Evolutionary conservation across 2,888 invertebrate species (phyloP).

Genomic region (Brenthis ino): DNA sequence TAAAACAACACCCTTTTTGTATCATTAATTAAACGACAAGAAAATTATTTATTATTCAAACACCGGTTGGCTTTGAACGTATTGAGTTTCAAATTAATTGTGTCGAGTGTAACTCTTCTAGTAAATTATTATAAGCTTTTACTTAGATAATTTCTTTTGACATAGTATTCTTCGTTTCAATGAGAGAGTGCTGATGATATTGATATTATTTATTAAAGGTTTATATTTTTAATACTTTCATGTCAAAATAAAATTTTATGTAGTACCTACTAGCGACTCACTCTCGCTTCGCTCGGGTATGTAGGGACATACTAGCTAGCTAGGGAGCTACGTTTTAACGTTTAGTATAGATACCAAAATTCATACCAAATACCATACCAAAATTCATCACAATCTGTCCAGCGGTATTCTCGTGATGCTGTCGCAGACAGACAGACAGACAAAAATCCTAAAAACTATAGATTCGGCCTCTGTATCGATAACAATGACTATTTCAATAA

Average conservation of each 20-base stretch:
- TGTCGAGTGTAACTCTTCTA: neutral
- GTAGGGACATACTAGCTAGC: too few species aligned
- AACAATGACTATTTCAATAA: too few species aligned
- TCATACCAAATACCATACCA: too few species aligned
- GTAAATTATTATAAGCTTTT: neutral
- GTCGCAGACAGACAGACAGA: too few species aligned
- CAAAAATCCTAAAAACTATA: too few species aligned
- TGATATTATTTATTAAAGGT: slow-evolving; percentile 1
- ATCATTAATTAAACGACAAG: slow-evolving; percentile 34
- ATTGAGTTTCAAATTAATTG: slow-evolving; percentile 28
- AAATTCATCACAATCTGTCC: too few species aligned
- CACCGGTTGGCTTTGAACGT: slow-evolving; percentile 24
- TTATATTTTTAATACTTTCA: neutral
- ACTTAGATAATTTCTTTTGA: neutral
- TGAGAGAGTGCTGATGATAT: slow-evolving; percentile 8
- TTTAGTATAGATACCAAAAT: too few species aligned
- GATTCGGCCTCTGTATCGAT: too few species aligned
- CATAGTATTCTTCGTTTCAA: neutral
- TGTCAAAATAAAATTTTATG: neutral
- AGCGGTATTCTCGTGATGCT: too few species aligned
- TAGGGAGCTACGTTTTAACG: too few species aligned
- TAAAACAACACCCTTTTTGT: neutral
- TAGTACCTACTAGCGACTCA: too few species aligned
- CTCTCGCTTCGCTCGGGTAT: too few species aligned
- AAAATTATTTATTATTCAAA: slow-evolving; percentile 29